Evolutionary conservation across 2,888 invertebrate genomes (phyloP).

Genomic region (Hermaeophaga mercurialis): DNA sequence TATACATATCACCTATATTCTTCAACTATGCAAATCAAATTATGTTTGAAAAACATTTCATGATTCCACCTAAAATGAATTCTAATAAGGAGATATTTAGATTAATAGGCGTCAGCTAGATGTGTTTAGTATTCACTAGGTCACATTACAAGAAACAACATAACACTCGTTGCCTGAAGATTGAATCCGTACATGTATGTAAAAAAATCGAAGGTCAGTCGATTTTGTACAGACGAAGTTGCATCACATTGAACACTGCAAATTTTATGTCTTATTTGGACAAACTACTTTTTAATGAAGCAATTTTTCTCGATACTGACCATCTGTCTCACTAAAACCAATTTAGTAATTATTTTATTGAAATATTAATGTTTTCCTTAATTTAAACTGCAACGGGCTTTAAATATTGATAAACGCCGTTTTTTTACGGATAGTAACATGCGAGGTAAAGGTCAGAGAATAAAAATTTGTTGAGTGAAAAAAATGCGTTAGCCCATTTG

Average conservation of each 20-base stretch:
- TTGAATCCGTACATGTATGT: conserved; percentile 6
- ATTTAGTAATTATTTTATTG: neutral
- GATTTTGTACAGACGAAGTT: conserved; percentile 5
- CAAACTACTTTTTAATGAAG: conserved; percentile 14
- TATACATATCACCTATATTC: no score
- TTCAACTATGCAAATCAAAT: no score
- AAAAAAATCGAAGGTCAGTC: conserved; percentile 11
- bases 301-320: neutral
- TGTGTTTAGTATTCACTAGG: conserved; percentile 6
- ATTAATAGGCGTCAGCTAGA: conserved; percentile 6
- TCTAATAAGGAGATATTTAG: no score
- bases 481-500: conserved; percentile 10
- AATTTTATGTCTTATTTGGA: conserved; percentile 16
- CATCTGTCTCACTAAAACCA: conserved; percentile 3
- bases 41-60: no score
- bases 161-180: conserved; percentile 4
- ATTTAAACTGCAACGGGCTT: neutral
- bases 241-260: conserved; percentile 11
- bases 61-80: no score
- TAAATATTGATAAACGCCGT: neutral
- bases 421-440: neutral
- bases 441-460: neutral
- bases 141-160: conserved; percentile 5
- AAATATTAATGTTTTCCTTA: neutral
- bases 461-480: neutral